These are phyloP conservation scores for Oostethus manadensis DNA, from an alignment of 2,113 vertebrate genomes.

Conservation along the genomic window DNA sequence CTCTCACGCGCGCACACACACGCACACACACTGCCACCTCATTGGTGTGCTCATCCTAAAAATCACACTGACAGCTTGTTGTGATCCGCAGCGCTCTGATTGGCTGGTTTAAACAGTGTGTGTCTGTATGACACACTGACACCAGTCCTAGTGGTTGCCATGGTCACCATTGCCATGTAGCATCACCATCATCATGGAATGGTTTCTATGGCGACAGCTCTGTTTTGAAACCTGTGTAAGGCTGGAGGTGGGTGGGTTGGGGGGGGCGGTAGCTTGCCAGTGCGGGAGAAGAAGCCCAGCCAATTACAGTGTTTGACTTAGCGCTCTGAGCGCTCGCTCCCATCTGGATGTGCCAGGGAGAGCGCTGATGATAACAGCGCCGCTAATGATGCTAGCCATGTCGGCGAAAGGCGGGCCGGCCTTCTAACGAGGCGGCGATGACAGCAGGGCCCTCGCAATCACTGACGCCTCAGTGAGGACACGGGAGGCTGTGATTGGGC, in stretches of 20 bases:
- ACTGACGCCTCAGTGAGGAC: slow-evolving; percentile 3
- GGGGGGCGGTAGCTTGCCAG: slow-evolving; percentile 32
- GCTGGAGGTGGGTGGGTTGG: neutral
- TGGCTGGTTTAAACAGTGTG: neutral
- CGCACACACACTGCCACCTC: slow-evolving; percentile 26
- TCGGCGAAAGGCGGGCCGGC: slow-evolving; percentile 16
- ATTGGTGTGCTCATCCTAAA: slow-evolving; percentile 51
- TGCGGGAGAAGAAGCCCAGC: slow-evolving; percentile 37
- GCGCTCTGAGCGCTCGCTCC: slow-evolving; percentile 47
- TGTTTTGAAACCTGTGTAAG: slow-evolving; percentile 3
- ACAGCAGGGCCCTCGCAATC: slow-evolving; percentile 15
- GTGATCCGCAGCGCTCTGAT: slow-evolving; percentile 20
- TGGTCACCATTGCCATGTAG: slow-evolving; percentile 19
- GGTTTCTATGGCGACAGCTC: slow-evolving; percentile 21
- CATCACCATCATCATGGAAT: slow-evolving; percentile 1
- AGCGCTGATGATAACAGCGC: slow-evolving; percentile 36
- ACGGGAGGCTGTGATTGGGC: slow-evolving; percentile 58
- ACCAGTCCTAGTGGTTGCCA: slow-evolving; percentile 8
- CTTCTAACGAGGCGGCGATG: slow-evolving; percentile 5
- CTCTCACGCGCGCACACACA: slow-evolving; percentile 41
- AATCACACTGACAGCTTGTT: slow-evolving; percentile 39
- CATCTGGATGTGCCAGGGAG: slow-evolving; percentile 42
- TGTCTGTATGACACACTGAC: neutral
- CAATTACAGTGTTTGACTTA: slow-evolving; percentile 55
- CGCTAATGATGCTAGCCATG: slow-evolving; percentile 40